A percentile compares a stretch with the other conserved stretches of the same genome.
phyloP scores from a whole-genome alignment of 1,140 invertebrate genomes.

The Cydia fagiglandana region DNA sequence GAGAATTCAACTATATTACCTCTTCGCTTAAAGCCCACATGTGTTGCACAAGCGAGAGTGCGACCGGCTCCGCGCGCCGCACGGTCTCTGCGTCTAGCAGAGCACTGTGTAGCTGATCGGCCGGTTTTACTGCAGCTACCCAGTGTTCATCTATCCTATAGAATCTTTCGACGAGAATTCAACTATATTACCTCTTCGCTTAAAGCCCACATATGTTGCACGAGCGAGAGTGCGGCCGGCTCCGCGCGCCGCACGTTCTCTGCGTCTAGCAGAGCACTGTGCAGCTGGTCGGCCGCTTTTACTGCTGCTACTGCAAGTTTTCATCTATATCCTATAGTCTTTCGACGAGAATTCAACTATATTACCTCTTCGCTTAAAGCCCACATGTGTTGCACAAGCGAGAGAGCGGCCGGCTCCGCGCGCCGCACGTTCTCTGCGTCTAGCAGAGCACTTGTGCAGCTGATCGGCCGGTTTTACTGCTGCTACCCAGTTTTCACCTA shows the following conservation, averaged over 20 bases:
- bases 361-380: conserved; percentile 66
- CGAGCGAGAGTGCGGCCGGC: conserved; percentile 55
- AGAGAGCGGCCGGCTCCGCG: conserved; percentile 55
- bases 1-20: conserved; percentile 40
- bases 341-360: background rate
- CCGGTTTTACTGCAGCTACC: conserved; percentile 69
- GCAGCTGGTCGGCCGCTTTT: conserved; percentile 67
- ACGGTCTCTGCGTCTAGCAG: conserved; percentile 60
- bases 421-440: conserved; percentile 54
- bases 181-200: conserved; percentile 59
- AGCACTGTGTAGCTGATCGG: conserved; percentile 64
- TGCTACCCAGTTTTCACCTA: conserved; percentile 67
- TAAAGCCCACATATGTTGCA: conserved; percentile 71
- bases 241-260: conserved; percentile 59
- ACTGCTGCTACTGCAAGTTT: conserved; percentile 73
- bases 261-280: conserved; percentile 59
- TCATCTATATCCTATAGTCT: conserved; percentile 34
- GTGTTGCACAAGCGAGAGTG: conserved; percentile 62
- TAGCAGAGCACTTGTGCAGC: conserved; percentile 63
- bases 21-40: conserved; percentile 72
- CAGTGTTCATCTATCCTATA: conserved; percentile 52
- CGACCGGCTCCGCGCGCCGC: conserved; percentile 52
- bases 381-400: conserved; percentile 70
- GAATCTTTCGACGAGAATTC: background rate
- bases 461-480: conserved; percentile 68